A percentile compares a stretch with the other conserved stretches of the same genome.
These are phyloP conservation scores for Catostylus mosaicus DNA, from an alignment of 30 jellyfish, hydroid and myxozoan genomes.

Conservation along the genomic window DNA sequence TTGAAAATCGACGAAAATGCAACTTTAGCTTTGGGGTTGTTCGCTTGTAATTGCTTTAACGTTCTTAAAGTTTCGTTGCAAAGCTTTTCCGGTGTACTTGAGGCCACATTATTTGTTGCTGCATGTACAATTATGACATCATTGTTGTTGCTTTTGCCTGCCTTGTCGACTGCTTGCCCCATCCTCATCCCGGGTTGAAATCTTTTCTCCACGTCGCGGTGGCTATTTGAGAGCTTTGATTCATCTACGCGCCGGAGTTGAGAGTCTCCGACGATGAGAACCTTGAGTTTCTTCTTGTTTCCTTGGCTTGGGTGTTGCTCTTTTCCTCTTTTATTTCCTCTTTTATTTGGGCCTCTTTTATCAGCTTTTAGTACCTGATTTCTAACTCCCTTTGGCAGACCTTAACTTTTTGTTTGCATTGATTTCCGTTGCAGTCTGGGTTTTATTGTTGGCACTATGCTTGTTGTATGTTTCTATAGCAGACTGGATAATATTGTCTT, in stretches of 20 bases:
- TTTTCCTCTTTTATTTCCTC: background rate
- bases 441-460: background rate
- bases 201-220: constrained; percentile 9
- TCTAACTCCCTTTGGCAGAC: too few relatives aligned
- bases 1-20: constrained; percentile 14
- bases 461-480: background rate
- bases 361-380: too few relatives aligned
- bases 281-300: constrained; percentile 13
- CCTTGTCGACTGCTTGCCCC: constrained; percentile 4
- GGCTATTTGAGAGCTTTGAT: background rate
- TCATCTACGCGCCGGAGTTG: constrained; percentile 12
- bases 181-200: constrained; percentile 44
- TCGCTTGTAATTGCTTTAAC: constrained; percentile 1
- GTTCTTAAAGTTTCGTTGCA: constrained; percentile 10
- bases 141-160: constrained; percentile 37
- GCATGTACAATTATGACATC: constrained; percentile 38
- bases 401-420: too few relatives aligned
- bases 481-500: background rate
- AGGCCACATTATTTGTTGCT: constrained; percentile 46
- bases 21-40: constrained; percentile 17
- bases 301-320: background rate
- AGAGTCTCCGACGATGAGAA: constrained; percentile 38
- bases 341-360: too few relatives aligned
- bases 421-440: background rate
- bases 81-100: constrained; percentile 21